These are phyloP conservation scores for Acipenser oxyrinchus DNA, from an alignment of 2,797 vertebrate species.

Conservation along the genomic window DNA sequence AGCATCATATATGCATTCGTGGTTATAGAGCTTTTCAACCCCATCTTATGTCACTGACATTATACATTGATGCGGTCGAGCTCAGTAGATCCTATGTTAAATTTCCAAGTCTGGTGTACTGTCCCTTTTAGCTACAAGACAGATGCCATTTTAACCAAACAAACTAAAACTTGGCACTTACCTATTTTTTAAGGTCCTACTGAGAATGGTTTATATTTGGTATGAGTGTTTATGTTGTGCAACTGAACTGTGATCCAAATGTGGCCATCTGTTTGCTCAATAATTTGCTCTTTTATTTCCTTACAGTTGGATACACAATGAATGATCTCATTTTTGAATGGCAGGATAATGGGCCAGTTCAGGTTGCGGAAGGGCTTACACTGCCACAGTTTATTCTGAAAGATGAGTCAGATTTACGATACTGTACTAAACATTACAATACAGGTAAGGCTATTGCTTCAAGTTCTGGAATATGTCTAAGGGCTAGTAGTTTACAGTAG, in stretches of 20 bases:
- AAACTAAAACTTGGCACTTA: no score
- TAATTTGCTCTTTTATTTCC: constrained; percentile 19
- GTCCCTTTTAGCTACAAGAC: no score
- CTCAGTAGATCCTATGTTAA: no score
- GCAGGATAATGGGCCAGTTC: constrained; percentile 90
- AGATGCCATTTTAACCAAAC: no score
- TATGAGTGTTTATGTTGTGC: not conserved
- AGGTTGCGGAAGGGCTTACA: constrained; percentile 91
- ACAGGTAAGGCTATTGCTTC: constrained; percentile 64
- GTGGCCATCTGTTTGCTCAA: not conserved
- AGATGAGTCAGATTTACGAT: constrained; percentile 88
- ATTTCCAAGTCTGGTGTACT: no score
- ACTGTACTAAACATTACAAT: constrained; percentile 96
- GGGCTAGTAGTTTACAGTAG: no score
- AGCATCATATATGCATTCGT: no score
- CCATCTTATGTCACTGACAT: no score
- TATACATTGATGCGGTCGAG: no score
- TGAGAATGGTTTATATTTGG: not conserved
- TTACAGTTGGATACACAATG: constrained; percentile 94
- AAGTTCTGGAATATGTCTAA: no score
- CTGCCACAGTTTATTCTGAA: constrained; percentile 92
- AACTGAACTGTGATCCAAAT: not conserved
- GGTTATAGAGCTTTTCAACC: no score
- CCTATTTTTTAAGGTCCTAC: not conserved
- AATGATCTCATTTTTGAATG: constrained; percentile 97